Evolutionary conservation across 1,140 invertebrate genomes (phyloP), one percentile per base, ranked within the genome.

Genomic region (Sarcophaga peregrina): DNA sequence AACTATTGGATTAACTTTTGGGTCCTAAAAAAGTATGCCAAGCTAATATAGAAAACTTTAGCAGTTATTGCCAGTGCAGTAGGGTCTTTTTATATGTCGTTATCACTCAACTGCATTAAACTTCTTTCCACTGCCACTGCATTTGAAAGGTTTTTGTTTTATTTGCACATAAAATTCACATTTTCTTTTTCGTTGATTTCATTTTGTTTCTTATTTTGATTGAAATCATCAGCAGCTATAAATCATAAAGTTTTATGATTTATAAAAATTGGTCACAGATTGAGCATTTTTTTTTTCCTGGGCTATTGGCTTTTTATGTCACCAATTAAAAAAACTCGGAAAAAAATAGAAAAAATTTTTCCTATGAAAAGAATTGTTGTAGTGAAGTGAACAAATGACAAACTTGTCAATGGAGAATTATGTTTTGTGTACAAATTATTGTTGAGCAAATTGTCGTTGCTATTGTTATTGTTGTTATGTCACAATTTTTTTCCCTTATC

Each of bases 161-260:
- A 68, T 68, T 68, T 68, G 25, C 25, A 37, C 25, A 37, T 37
- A 37, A 37, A 37, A 37, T 37, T 37, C 25, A 37, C 25, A 37
- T 37, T 37, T 37, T 37, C 25, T 2, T 37, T 37, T 37, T 37
- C 4, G 25, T 37, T 37, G 25, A 37, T 37, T 37, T 37, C 25
- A 37, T 37, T 37, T 2, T 37, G 1, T 37, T 37, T 37, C 25
- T 37, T 4, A 37, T 37, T 68, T 9, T 20, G 17, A 68, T 68
- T 68, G 62, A 68, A 68, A 68, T 68, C 62, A 68, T 68, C 7
- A 37, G 25, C 1, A 2, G 25, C 25, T 20, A 68, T 68, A 68
- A 68, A 68, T 68, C 62, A 68, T 68, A 68, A 5, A 68, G 8
- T 68, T 58, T 68, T 68, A 68, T 68, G 62, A 25, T 68, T 68